Conservation (phyloP, 2,113 vertebrate species). For the Aptenodytes patagonicus region DNA sequence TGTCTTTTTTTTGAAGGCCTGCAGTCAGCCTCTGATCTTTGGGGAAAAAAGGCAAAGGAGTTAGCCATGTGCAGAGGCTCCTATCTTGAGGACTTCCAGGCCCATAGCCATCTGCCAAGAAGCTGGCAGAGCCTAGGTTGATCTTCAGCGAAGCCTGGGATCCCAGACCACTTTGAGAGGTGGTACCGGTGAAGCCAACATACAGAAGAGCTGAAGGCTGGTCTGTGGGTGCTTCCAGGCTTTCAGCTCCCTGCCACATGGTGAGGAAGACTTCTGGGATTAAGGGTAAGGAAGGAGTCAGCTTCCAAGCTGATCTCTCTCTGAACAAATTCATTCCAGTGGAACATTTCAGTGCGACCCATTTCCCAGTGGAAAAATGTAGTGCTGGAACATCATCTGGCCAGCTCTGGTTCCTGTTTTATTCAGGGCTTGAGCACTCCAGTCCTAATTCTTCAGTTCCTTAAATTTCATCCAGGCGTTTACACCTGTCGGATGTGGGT, state of each 20-base stretch:
- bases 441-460: neutral
- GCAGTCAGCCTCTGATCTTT: neutral
- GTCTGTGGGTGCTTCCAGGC: neutral
- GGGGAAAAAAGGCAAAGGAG: neutral
- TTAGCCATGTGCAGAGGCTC: neutral
- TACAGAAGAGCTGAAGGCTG: neutral
- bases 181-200: neutral
- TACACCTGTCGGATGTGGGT: neutral
- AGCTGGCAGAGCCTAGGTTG: neutral
- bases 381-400: neutral
- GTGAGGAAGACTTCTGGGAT: neutral
- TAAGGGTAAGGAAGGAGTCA: neutral
- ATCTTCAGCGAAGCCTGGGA: neutral
- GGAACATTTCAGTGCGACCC: neutral
- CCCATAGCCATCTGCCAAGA: neutral
- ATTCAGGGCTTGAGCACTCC: neutral
- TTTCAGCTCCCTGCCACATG: neutral
- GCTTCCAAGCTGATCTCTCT: neutral
- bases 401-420: conserved; percentile 8
- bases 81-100: neutral
- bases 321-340: neutral
- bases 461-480: neutral
- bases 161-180: neutral
- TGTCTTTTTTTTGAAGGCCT: neutral
- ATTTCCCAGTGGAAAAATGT: neutral